Evolutionary conservation across 2,113 vertebrate genomes (phyloP), one percentile per base, ranked within the genome.

Genomic region (Gavia stellata): DNA sequence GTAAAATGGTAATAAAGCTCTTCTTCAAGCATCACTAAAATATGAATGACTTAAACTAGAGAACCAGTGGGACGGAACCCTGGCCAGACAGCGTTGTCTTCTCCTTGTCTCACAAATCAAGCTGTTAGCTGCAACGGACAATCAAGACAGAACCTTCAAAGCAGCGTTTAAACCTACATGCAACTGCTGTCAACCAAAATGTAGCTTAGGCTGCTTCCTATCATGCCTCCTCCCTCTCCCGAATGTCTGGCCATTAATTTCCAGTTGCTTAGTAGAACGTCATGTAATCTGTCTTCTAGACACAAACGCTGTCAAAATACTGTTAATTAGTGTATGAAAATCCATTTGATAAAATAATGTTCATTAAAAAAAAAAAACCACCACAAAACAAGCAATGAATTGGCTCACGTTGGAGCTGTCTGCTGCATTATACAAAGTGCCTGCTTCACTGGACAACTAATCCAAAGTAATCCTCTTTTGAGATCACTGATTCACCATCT

Each of bases 391-490:
- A 78, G 45, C 50, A 55, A 50, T 26, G n/a, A 83, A 49, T 84
- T 94, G 88, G 65, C 79, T 88, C 59, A 62, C 1, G 1, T 38
- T 67, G 59, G 79, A 94, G 38, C 61, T 84, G 65, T 79, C 79
- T 96, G 87, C 62, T 91, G 79, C n/a, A 63, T 89, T 92, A 67
- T 34, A 91, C 83, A 91, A 96, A 97, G 81, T 88, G 80, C 65
- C 79, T 90, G 84, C 78, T 92, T 96, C 85, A 66, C 72, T 92
- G 67, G 53, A 91, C 49, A 85, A 42, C 75, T 97, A 96, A 97
- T 95, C 92, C 93, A 63, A 77, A 92, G 62, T 94, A 96, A 97
- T 97, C 92, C 94, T 86, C 94, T 94, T 97, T 90, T 78, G 73
- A 88, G 67, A 96, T 94, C 84, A 84, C 67, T 1, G 3, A 80